Evolutionary conservation across 2,797 vertebrate genomes (phyloP), one percentile per base, ranked within the genome.

Genomic region (Xyrichtys novacula): DNA sequence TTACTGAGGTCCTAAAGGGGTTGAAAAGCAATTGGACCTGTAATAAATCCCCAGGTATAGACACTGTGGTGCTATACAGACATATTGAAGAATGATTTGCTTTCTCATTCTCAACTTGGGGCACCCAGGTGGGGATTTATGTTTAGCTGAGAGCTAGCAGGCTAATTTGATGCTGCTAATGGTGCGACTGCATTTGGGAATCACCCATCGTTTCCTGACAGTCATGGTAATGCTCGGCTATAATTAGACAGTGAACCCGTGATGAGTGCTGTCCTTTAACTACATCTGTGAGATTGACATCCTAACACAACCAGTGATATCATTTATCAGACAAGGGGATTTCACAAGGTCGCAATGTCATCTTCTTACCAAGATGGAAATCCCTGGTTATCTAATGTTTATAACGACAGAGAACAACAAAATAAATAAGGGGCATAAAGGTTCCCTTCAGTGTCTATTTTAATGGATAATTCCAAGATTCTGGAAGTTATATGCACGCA

Each of bases 241-340:
- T 91, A 91, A 85, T 89, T 90, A 89, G 76, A 82, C 63, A 46
- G 61, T 86, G 82, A 85, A 87, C 81, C 76, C 57, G 83, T 83
- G 80, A 90, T 79, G 61, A 80, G 80, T 78, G 80, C 25, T 36
- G 62, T 65, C 58, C 68, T 74, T 81, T 81, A 43, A 71, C 78
- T 76, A 58, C 38, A 80, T 85, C 58, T n/a, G 29, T 87, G 78
- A 83, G 78, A 75, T 64, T 65, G 67, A 77, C 72, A 81, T 71
- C 36, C 56, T 74, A 58, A 65, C 70, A 61, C 59, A 68, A 65
- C 50, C 39, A 57, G 50, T 80, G 52, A 84, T 44, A 28, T 88
- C 71, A 82, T 74, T 67, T 32, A 72, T 74, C 66, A 79, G 61
- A 74, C 62, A 72, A 74, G 69, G 49, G 79, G 62, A 84, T 88